A percentile compares a stretch with the other conserved stretches of the same genome.
These are phyloP conservation scores for Clarias gariepinus DNA, from an alignment of 2,113 vertebrate species.

Conservation along the genomic window DNA sequence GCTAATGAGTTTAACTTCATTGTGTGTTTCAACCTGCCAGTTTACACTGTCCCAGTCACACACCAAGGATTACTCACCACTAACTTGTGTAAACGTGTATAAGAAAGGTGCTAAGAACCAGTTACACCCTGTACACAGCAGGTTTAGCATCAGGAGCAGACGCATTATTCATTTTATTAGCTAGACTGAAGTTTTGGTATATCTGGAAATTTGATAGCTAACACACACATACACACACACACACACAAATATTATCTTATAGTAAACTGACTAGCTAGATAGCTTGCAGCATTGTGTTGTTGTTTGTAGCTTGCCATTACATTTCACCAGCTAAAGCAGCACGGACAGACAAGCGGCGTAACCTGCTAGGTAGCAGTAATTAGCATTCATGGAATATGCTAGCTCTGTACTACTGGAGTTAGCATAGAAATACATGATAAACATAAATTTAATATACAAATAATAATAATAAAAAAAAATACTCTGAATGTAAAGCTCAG, in stretches of 20 bases:
- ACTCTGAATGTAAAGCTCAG: not conserved
- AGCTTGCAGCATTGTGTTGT: not conserved
- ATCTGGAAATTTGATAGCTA: not conserved
- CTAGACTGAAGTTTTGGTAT: not conserved
- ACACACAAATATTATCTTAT: not conserved
- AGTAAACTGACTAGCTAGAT: not conserved
- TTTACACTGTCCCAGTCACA: not conserved
- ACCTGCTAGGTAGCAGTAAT: not conserved
- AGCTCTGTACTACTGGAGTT: not conserved
- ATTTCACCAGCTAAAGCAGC: not conserved
- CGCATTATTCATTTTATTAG: not conserved
- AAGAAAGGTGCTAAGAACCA: not conserved
- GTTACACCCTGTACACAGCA: not conserved
- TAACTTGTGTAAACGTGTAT: not conserved
- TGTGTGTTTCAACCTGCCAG: not conserved
- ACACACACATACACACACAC: too few relatives aligned
- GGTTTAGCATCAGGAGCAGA: not conserved
- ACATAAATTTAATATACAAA: too few relatives aligned
- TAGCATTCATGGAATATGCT: not conserved
- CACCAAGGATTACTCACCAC: not conserved
- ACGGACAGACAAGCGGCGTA: not conserved
- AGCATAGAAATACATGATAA: not conserved
- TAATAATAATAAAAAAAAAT: not conserved
- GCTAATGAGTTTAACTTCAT: conserved; percentile 7
- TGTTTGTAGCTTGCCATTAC: not conserved